Percentiles rank a stretch among this genome's conserved stretches.
phyloP scores from a whole-genome alignment of 2,797 vertebrate genomes.

The Gymnoscopelus microlampas region DNA sequence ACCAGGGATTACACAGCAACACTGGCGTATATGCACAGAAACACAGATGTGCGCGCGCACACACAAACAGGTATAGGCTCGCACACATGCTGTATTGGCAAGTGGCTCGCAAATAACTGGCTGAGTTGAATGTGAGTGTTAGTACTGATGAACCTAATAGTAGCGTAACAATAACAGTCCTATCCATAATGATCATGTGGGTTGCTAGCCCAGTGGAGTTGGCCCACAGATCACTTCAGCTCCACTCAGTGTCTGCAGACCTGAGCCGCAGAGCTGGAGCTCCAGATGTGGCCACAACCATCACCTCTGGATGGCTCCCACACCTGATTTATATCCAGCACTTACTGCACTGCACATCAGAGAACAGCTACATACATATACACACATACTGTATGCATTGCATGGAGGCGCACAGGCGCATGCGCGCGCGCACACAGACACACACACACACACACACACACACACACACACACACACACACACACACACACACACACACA shows the following conservation, averaged over 20 bases:
- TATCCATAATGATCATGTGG: constrained; percentile 54
- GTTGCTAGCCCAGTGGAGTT: constrained; percentile 50
- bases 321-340: constrained; percentile 73
- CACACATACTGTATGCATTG: background rate
- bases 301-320: constrained; percentile 62
- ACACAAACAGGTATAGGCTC: background rate
- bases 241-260: constrained; percentile 54
- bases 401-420: background rate
- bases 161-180: constrained; percentile 55
- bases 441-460: background rate
- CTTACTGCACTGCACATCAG: constrained; percentile 45
- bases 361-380: constrained; percentile 20
- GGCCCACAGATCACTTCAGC: constrained; percentile 50
- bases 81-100: constrained; percentile 13
- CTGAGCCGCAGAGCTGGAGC: constrained; percentile 45
- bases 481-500: too few relatives aligned
- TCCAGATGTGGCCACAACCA: constrained; percentile 74
- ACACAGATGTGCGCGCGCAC: background rate
- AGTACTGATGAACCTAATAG: constrained; percentile 52
- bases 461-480: background rate
- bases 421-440: too few relatives aligned
- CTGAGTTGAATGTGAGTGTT: constrained; percentile 41
- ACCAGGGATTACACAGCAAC: constrained; percentile 24
- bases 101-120: constrained; percentile 14
- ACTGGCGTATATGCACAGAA: constrained; percentile 2